Percentiles rank a stretch among this genome's conserved stretches.
Evolutionary conservation across 2,113 vertebrate genomes (phyloP).

Genomic region (Cyprinus carpio): DNA sequence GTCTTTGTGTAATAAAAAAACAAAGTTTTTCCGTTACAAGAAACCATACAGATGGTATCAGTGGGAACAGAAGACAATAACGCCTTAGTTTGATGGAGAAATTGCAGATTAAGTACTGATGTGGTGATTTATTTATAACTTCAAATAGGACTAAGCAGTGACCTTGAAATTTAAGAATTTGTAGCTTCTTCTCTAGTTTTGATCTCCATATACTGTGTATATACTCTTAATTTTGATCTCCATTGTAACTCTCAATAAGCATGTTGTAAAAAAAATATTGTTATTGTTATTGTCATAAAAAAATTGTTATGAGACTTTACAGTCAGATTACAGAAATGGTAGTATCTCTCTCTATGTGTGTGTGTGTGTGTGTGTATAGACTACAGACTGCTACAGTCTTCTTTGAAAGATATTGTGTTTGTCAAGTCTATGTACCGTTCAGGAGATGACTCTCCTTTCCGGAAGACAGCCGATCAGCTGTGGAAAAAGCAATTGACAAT

Average conservation of each 20-base stretch:
- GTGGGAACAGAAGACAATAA: background rate
- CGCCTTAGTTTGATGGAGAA: background rate
- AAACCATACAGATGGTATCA: slow-evolving; percentile 25
- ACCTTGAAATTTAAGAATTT: no score
- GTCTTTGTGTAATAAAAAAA: slow-evolving; percentile 19
- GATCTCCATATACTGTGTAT: no score
- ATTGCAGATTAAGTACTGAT: background rate
- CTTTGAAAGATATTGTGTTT: background rate
- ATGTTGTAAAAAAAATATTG: no score
- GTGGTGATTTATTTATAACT: background rate
- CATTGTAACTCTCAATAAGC: no score
- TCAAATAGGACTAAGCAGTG: no score
- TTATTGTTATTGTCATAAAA: no score
- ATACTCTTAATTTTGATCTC: no score
- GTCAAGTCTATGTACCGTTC: background rate
- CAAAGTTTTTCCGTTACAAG: slow-evolving; percentile 11
- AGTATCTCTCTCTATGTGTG: background rate
- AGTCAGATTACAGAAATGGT: no score
- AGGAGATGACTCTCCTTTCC: slow-evolving; percentile 10
- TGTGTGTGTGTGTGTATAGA: background rate
- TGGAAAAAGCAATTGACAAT: slow-evolving; percentile 37
- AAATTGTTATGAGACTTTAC: no score
- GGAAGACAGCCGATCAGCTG: slow-evolving; percentile 24
- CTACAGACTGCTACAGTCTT: background rate
- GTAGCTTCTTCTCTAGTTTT: no score